These are phyloP conservation scores for Pterostichus niger DNA, from an alignment of 2,888 invertebrate species.

Conservation along the genomic window DNA sequence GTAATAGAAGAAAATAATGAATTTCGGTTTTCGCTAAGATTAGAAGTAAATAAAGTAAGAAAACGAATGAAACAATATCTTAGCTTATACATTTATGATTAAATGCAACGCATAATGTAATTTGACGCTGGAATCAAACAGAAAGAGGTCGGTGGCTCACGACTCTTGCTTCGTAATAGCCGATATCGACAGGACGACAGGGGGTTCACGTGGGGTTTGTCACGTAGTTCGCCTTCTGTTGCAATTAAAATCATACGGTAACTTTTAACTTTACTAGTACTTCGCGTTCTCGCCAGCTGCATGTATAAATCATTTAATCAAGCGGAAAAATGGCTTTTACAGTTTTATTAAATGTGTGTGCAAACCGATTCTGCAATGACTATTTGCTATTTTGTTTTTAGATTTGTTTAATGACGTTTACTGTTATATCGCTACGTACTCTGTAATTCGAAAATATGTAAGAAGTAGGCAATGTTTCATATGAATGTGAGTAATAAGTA, in stretches of 20 bases:
- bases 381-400: slow-evolving; percentile 15
- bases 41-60: background rate
- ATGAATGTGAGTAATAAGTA: slow-evolving; percentile 2
- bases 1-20: too few relatives aligned
- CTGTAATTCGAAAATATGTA: background rate
- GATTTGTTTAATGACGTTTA: slow-evolving; percentile 28
- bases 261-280: too few relatives aligned
- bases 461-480: slow-evolving; percentile 1
- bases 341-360: slow-evolving; percentile 1
- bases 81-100: slow-evolving; percentile 7
- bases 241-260: background rate
- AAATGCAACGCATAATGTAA: background rate
- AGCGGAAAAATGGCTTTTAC: slow-evolving; percentile 1
- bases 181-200: background rate
- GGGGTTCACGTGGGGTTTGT: slow-evolving; percentile 57
- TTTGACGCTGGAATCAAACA: background rate
- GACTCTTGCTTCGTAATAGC: background rate
- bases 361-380: background rate
- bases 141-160: slow-evolving; percentile 42
- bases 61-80: background rate
- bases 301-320: background rate
- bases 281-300: background rate
- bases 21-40: too few relatives aligned
- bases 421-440: slow-evolving; percentile 23
- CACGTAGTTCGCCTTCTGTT: slow-evolving; percentile 34